phyloP scores from a whole-genome alignment of 64 coral and sea anemone species.

The Hydrozoanthus tunicans region DNA sequence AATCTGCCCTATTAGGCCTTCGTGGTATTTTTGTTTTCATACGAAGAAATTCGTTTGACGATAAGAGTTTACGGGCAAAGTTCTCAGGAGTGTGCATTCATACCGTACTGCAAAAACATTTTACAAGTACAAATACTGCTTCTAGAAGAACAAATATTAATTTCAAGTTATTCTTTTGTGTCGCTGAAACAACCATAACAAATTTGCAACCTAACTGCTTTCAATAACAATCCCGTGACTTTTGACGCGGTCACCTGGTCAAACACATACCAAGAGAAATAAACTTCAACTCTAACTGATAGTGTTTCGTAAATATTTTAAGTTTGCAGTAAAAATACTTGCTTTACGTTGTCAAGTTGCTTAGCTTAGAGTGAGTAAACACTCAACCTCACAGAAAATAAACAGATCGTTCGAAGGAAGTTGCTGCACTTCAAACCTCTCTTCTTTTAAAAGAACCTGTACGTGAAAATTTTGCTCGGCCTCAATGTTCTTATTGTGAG shows the following conservation, averaged over 20 bases:
- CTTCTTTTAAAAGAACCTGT: too few species aligned
- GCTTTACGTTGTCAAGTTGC: background rate
- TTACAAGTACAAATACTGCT: slow-evolving; percentile 41
- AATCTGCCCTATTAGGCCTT: too few species aligned
- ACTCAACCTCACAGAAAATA: too few species aligned
- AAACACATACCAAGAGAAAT: background rate
- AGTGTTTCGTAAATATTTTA: slow-evolving; percentile 21
- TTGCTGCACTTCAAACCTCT: too few species aligned
- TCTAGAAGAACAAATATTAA: background rate
- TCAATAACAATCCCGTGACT: background rate
- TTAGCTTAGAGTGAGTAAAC: too few species aligned
- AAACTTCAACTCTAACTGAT: background rate
- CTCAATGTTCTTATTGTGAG: too few species aligned
- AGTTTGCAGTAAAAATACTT: slow-evolving; percentile 8
- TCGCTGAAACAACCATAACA: slow-evolving; percentile 28
- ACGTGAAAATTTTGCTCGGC: too few species aligned
- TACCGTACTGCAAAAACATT: slow-evolving; percentile 37
- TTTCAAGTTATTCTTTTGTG: slow-evolving; percentile 27
- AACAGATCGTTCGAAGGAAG: too few species aligned
- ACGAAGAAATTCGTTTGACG: background rate
- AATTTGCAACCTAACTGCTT: background rate
- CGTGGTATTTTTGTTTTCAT: too few species aligned
- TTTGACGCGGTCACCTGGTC: background rate
- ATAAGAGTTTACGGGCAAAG: background rate
- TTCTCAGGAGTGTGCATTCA: background rate